phyloP scores from a whole-genome alignment of 1,140 invertebrate species.

The Spodoptera litura region DNA sequence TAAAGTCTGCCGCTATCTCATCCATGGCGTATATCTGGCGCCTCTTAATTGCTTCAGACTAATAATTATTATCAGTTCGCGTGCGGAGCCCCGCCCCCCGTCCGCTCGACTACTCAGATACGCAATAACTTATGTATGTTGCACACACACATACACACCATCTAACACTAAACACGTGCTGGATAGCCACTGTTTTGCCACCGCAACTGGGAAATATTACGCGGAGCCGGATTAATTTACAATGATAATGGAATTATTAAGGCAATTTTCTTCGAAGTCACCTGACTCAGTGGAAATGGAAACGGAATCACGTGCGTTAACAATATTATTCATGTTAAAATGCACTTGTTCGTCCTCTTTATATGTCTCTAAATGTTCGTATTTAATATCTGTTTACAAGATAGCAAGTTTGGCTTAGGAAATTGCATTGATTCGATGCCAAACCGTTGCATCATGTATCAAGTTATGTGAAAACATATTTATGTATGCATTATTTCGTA shows the following conservation, averaged over 20 bases:
- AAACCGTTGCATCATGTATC: neutral
- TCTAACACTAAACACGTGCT: slow-evolving; percentile 64
- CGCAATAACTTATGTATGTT: slow-evolving; percentile 64
- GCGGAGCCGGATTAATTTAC: slow-evolving; percentile 22
- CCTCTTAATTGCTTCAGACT: slow-evolving; percentile 83
- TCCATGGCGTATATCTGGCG: slow-evolving; percentile 81
- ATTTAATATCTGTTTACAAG: slow-evolving; percentile 9
- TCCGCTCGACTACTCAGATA: slow-evolving; percentile 61
- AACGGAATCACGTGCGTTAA: slow-evolving; percentile 8
- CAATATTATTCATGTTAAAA: slow-evolving; percentile 12
- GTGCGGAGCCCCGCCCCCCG: slow-evolving; percentile 71
- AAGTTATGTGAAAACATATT: slow-evolving; percentile 19
- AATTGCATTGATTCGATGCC: slow-evolving; percentile 27
- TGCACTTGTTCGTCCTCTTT: neutral
- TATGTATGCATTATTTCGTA: slow-evolving; percentile 2
- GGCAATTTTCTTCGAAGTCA: slow-evolving; percentile 29
- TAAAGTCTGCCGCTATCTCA: slow-evolving; percentile 70
- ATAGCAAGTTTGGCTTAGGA: slow-evolving; percentile 13
- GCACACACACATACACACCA: slow-evolving; percentile 51
- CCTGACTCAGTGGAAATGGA: slow-evolving; percentile 24
- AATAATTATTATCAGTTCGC: slow-evolving; percentile 84
- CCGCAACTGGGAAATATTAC: slow-evolving; percentile 13
- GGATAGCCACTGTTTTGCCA: slow-evolving; percentile 37
- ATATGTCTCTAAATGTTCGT: neutral
- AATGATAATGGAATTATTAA: slow-evolving; percentile 34